Evolutionary conservation across 2,797 vertebrate genomes (phyloP).

Genomic region (Erethizon dorsatum): DNA sequence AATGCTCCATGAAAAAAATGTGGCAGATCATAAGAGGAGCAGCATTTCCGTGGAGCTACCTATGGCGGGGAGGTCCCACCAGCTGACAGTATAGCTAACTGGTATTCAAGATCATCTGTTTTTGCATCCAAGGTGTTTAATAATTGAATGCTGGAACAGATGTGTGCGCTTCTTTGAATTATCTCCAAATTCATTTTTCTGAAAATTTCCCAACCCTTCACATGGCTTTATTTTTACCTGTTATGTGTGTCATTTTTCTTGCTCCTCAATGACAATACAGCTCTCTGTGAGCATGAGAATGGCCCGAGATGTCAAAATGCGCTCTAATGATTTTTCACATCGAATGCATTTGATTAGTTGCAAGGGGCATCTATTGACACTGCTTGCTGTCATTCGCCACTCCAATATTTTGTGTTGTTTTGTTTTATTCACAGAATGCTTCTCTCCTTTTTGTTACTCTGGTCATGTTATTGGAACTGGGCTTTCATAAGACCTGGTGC

Average conservation of each 20-base stretch:
- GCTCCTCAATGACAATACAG: conserved; percentile 60
- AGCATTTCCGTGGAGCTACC: conserved; percentile 18
- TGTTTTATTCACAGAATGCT: conserved; percentile 40
- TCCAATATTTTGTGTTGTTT: not conserved
- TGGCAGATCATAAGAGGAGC: conserved; percentile 10
- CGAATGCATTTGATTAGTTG: conserved; percentile 72
- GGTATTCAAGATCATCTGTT: conserved; percentile 45
- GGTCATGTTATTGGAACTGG: not conserved
- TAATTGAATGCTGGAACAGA: conserved; percentile 68
- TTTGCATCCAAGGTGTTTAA: conserved; percentile 63
- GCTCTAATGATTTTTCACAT: conserved; percentile 65
- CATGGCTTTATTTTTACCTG: conserved; percentile 68
- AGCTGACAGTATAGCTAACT: not conserved
- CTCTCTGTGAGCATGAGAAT: conserved; percentile 47
- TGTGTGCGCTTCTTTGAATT: conserved; percentile 44
- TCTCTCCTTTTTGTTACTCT: not conserved
- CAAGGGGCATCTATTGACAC: conserved; percentile 60
- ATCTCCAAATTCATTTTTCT: conserved; percentile 65
- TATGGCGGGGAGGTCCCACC: not conserved
- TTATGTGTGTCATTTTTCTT: conserved; percentile 64
- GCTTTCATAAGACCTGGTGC: not conserved
- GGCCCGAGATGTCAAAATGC: conserved; percentile 74
- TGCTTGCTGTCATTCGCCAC: conserved; percentile 65
- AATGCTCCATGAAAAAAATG: conserved; percentile 28
- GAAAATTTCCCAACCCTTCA: conserved; percentile 62